phyloP scores from a whole-genome alignment of 2,888 invertebrate genomes.

The Dromius quadrimaculatus region DNA sequence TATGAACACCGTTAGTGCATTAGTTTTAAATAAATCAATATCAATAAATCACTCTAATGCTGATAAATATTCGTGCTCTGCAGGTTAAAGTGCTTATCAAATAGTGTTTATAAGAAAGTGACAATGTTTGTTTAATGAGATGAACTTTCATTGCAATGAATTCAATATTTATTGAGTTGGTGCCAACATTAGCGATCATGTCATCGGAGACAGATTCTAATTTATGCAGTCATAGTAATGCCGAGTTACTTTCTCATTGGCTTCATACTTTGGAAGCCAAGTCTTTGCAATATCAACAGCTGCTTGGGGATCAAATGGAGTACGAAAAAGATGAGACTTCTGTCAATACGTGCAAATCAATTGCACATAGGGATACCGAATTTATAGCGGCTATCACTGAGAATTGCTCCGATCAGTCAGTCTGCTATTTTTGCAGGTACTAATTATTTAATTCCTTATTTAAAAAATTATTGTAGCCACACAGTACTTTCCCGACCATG shows the following conservation, averaged over 20 bases:
- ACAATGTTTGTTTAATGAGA: too few relatives aligned
- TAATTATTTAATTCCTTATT: too few relatives aligned
- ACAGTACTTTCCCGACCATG: too few relatives aligned
- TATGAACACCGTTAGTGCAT: too few relatives aligned
- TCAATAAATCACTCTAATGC: too few relatives aligned
- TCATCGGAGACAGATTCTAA: neutral
- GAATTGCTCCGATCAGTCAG: slow-evolving; percentile 65
- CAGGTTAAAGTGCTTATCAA: too few relatives aligned
- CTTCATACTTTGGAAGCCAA: slow-evolving; percentile 63
- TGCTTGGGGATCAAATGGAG: neutral
- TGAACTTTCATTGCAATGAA: slow-evolving; percentile 6
- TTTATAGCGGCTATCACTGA: slow-evolving; percentile 64
- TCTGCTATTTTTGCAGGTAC: slow-evolving; percentile 68
- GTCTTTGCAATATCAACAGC: slow-evolving; percentile 60
- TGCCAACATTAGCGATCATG: neutral
- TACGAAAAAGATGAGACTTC: neutral
- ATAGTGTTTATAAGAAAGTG: neutral
- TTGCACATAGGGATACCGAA: slow-evolving; percentile 66
- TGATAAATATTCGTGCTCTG: too few relatives aligned
- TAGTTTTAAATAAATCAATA: too few relatives aligned
- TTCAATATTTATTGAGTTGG: neutral
- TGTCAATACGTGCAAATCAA: slow-evolving; percentile 62
- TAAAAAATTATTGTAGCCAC: too few relatives aligned
- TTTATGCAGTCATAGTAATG: slow-evolving; percentile 8
- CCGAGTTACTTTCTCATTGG: slow-evolving; percentile 61